Evolutionary conservation across 2,888 invertebrate genomes (phyloP).

Genomic region (Ectemnius continuus): DNA sequence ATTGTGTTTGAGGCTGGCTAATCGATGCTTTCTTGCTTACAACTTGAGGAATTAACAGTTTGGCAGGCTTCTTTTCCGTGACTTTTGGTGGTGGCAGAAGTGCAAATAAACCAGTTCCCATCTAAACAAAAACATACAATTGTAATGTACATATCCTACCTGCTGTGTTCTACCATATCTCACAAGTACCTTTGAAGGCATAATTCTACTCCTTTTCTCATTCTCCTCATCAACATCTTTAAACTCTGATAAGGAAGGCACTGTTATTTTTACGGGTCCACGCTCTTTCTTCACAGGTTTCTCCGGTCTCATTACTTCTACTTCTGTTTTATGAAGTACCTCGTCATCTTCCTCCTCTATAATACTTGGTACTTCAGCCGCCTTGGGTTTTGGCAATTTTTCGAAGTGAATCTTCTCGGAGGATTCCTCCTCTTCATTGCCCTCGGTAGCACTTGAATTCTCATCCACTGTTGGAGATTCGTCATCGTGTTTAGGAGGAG

Average conservation of each 20-base stretch:
- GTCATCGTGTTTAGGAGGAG: conserved; percentile 66
- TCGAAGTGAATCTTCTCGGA: conserved; percentile 62
- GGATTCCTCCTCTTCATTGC: background rate
- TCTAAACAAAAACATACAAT: conserved; percentile 77
- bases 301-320: conserved; percentile 60
- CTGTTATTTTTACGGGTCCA: conserved; percentile 82
- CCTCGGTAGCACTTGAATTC: background rate
- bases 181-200: conserved; percentile 79
- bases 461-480: background rate
- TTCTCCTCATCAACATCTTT: conserved; percentile 81
- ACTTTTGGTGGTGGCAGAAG: conserved; percentile 85
- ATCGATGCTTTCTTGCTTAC: conserved; percentile 76
- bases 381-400: conserved; percentile 79
- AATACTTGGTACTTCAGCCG: conserved; percentile 48
- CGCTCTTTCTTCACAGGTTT: conserved; percentile 69
- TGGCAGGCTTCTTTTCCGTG: conserved; percentile 66
- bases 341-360: conserved; percentile 81
- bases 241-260: conserved; percentile 85
- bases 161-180: background rate
- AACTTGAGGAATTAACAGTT: conserved; percentile 78
- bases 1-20: conserved; percentile 18
- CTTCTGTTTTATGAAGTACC: conserved; percentile 73
- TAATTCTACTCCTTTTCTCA: conserved; percentile 77
- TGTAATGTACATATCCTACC: conserved; percentile 52
- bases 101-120: conserved; percentile 84